A percentile compares a stretch with the other conserved stretches of the same genome.
phyloP scores from a whole-genome alignment of 2,797 vertebrate genomes.

The Pipistrellus nathusii region DNA sequence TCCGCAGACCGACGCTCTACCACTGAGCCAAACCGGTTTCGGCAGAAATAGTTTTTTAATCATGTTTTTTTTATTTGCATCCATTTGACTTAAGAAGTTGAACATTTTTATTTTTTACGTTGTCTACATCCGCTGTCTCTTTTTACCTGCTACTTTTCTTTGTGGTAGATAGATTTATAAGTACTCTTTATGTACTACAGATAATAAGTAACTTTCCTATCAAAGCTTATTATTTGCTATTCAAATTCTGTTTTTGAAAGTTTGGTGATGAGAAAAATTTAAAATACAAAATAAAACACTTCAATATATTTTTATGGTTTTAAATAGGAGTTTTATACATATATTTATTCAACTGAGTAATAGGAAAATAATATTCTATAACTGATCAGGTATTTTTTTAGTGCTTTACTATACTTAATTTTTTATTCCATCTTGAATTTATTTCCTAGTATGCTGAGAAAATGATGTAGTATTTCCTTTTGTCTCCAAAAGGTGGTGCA shows the following conservation, averaged over 20 bases:
- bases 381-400: background rate
- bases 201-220: background rate
- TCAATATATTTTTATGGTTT: background rate
- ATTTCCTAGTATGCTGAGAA: background rate
- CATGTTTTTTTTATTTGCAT: background rate
- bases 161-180: background rate
- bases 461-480: background rate
- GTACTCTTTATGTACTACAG: background rate
- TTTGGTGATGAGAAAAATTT: background rate
- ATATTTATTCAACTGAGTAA: background rate
- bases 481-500: background rate
- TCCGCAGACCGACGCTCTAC: no score
- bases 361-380: background rate
- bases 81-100: background rate
- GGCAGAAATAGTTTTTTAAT: background rate
- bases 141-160: background rate
- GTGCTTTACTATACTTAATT: background rate
- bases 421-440: constrained; percentile 21
- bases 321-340: background rate
- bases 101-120: background rate
- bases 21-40: no score
- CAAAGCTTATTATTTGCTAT: background rate
- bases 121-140: background rate
- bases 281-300: background rate
- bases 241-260: constrained; percentile 13